Evolutionary conservation across 2,797 vertebrate genomes (phyloP).

Genomic region (Synaphobranchus kaupii): DNA sequence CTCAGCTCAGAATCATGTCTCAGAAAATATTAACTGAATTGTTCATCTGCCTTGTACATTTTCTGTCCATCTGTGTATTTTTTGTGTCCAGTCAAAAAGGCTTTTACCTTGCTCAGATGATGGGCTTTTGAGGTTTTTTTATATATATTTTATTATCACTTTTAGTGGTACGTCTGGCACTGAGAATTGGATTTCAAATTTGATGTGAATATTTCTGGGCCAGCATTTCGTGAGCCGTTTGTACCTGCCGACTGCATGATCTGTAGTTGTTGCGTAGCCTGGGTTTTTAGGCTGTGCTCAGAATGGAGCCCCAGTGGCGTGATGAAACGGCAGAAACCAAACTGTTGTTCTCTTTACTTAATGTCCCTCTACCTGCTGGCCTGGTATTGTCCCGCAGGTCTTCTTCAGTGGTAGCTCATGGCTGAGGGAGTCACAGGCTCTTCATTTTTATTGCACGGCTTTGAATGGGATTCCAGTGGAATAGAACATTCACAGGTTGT

Average conservation of each 20-base stretch:
- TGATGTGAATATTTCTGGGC: neutral
- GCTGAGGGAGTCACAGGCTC: neutral
- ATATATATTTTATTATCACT: neutral
- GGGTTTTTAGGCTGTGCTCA: neutral
- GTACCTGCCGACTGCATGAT: neutral
- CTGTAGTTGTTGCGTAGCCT: neutral
- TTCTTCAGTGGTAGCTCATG: neutral
- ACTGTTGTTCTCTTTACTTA: neutral
- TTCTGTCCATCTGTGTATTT: neutral
- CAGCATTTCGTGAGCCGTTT: neutral
- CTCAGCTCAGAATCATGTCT: too few relatives aligned
- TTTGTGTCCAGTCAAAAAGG: neutral
- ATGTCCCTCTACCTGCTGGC: neutral
- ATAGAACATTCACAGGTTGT: neutral
- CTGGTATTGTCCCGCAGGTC: neutral
- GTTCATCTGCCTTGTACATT: neutral
- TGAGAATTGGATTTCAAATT: neutral
- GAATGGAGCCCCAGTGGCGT: neutral
- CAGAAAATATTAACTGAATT: too few relatives aligned
- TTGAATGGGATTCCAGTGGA: neutral
- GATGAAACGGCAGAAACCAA: neutral
- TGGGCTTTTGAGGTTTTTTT: neutral
- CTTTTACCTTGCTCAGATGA: neutral
- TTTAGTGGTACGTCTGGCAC: neutral
- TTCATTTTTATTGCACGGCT: neutral